phyloP scores from a whole-genome alignment of 2,888 invertebrate species.

The Dermolepida albohirtum region DNA sequence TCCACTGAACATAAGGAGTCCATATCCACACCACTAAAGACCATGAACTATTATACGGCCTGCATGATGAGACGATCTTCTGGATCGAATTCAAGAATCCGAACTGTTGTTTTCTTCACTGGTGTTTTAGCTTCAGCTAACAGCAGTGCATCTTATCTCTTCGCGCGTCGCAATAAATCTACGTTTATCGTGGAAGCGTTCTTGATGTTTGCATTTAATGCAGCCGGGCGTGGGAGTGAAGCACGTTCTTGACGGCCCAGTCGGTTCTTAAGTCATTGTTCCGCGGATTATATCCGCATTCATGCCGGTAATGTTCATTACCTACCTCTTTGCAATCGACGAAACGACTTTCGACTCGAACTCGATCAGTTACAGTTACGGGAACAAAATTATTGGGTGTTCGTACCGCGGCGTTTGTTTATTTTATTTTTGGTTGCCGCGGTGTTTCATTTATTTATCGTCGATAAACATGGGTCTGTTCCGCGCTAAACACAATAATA shows the following conservation, averaged over 20 bases:
- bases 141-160: conserved; percentile 22
- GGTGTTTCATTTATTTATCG: conserved; percentile 19
- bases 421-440: neutral
- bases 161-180: conserved; percentile 22
- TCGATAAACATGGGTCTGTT: conserved; percentile 12
- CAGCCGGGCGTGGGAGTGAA: conserved; percentile 16
- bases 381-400: conserved; percentile 4
- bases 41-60: no score
- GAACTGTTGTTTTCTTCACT: conserved; percentile 7
- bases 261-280: conserved; percentile 9
- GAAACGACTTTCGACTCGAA: neutral
- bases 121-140: neutral
- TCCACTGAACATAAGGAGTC: no score
- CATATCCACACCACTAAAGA: no score
- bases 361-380: conserved; percentile 15
- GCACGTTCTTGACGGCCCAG: conserved; percentile 20
- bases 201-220: conserved; percentile 27
- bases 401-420: neutral
- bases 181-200: conserved; percentile 21
- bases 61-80: neutral
- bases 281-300: conserved; percentile 25
- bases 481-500: neutral
- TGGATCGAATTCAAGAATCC: conserved; percentile 29
- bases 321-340: conserved; percentile 12
- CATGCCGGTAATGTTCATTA: conserved; percentile 19